A percentile compares a stretch with the other conserved stretches of the same genome.
These are phyloP conservation scores for Peromyscus nudipes DNA, from an alignment of 2,797 vertebrate species.

Conservation along the genomic window DNA sequence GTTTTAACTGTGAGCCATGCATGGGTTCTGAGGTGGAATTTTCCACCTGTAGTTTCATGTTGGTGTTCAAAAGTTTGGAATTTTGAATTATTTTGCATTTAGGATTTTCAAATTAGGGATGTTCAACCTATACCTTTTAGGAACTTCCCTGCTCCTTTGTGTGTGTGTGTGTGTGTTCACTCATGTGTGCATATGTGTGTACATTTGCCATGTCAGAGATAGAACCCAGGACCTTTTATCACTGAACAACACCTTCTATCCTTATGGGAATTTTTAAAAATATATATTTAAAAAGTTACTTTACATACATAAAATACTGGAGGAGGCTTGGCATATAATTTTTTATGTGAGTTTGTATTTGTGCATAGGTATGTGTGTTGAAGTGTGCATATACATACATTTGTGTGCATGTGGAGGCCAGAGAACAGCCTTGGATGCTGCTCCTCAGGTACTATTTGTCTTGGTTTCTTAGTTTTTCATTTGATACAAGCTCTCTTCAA, in stretches of 20 bases:
- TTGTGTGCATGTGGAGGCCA: not conserved
- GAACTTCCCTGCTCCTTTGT: not conserved
- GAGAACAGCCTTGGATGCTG: not conserved
- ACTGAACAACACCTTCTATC: not conserved
- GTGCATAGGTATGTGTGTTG: not conserved
- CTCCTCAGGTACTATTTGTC: not conserved
- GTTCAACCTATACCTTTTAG: not conserved
- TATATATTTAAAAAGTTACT: not conserved
- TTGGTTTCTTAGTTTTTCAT: not conserved
- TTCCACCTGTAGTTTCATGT: not conserved
- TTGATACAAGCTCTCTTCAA: not conserved
- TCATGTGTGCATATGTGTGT: not conserved
- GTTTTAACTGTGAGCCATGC: not conserved
- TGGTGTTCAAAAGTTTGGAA: not conserved
- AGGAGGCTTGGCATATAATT: not conserved
- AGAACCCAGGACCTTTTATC: not conserved
- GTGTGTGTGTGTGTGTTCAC: not conserved
- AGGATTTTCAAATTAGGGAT: not conserved
- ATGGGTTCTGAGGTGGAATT: not conserved
- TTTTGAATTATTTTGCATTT: not conserved
- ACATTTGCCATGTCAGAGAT: not conserved
- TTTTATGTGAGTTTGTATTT: not conserved
- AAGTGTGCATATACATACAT: not conserved
- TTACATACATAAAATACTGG: not conserved
- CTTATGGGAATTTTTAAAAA: not conserved